These are phyloP conservation scores for Felis catus DNA, from an alignment of 2,113 vertebrate genomes.

Conservation along the genomic window DNA sequence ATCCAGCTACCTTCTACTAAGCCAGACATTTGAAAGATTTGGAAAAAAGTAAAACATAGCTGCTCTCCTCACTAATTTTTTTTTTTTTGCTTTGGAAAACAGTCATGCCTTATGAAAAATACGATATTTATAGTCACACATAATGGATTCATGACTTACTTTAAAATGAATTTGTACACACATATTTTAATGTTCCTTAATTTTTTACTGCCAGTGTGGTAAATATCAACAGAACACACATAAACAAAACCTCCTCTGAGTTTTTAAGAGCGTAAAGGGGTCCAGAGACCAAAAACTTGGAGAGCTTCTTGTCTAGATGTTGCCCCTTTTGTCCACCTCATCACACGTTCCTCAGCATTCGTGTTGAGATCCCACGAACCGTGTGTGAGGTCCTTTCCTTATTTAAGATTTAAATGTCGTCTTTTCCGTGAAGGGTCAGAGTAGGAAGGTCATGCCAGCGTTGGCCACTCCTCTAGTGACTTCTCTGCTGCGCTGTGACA, in stretches of 20 bases:
- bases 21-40: not conserved
- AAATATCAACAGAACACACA: not conserved
- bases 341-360: rapidly evolving
- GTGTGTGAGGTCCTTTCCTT: not conserved
- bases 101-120: conserved; percentile 1
- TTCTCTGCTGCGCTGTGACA: not conserved
- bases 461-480: not conserved
- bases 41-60: not conserved
- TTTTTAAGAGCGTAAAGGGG: not conserved
- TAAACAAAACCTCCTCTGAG: not conserved
- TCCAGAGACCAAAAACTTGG: not conserved
- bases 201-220: not conserved
- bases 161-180: not conserved
- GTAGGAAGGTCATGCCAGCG: not conserved
- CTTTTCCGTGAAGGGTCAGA: not conserved
- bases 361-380: rapidly evolving
- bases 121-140: not conserved
- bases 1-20: not conserved
- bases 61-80: not conserved
- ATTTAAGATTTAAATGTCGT: not conserved
- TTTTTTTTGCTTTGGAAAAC: not conserved
- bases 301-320: not conserved
- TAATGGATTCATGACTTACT: not conserved
- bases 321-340: not conserved
- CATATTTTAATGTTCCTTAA: not conserved